Base-by-base conservation (phyloP, 2,113 vertebrate genomes). In the Dicentrarchus labrax region DNA sequence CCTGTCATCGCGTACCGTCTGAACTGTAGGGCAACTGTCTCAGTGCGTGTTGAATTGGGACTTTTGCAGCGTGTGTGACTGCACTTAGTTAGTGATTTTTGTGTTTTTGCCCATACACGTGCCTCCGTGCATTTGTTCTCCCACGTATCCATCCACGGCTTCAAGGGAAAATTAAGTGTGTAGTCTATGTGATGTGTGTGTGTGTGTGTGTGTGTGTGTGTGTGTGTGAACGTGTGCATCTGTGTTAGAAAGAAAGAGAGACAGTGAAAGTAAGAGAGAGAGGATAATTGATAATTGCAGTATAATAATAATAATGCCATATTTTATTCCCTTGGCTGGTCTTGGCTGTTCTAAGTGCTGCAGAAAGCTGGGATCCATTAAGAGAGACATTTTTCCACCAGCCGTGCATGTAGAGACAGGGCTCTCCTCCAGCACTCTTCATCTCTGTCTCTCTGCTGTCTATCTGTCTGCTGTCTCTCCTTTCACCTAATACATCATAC, bases 331-430 rank as follows among this genome's bases (percentile, higher is more conserved):
- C 73, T 90, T 82, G 79, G 87, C 91, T 68, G 67, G 57, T 78
- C 72, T 86, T 74, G 76, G 85, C 85, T 72, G 45, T 80, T 84
- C 50, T 86, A 82, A 92, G 88, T 72, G 84, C 86, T 86, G 86
- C 47, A 90, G 90, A 92, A 90, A 91, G 88, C 91, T 94, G 92
- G 92, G 86, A 88, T 89, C 88, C 93, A 92, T 94, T 93, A 92
- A 82, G 79, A 72, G 86, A 92, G 81, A 92, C 85, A 87, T 92
- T 94, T 94, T 93, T 94, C 92, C 92, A 92, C 84, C 82, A 85
- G 88, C 77, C 85, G 54, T 86, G 86, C 92, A 94, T 91, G 91
- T 92, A 92, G 90, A 91, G 90, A 92, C 92, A 87, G 72, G 86
- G 91, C 85, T 70, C 43, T 88, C 80, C 83, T 92, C 88, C 86